Percentiles rank a stretch among this genome's conserved stretches.
Conservation (phyloP, 2,113 vertebrate species). For the Anoplopoma fimbria region DNA sequence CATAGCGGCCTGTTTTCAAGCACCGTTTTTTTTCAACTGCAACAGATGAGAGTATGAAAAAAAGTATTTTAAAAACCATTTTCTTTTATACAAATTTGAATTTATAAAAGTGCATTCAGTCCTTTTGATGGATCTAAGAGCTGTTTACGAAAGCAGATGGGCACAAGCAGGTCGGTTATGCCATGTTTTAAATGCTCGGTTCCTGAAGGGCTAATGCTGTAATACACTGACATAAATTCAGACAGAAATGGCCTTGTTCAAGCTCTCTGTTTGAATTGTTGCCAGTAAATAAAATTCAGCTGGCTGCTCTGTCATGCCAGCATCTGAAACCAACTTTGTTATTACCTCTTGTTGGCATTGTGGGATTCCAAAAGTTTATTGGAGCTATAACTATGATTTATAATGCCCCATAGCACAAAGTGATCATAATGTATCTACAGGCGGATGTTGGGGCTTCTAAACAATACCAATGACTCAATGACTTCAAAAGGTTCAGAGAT, state of each 20-base stretch:
- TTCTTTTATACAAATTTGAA: conserved; percentile 18
- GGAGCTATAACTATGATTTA: conserved; percentile 53
- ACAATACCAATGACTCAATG: conserved; percentile 34
- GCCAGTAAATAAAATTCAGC: conserved; percentile 40
- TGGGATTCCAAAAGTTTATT: conserved; percentile 37
- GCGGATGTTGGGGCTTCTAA: conserved; percentile 35
- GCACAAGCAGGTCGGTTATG: neutral
- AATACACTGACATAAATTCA: conserved; percentile 25
- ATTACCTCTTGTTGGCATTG: conserved; percentile 46
- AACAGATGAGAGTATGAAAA: neutral
- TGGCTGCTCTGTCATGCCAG: conserved; percentile 39
- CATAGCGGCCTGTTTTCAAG: conserved; percentile 35
- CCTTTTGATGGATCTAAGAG: conserved; percentile 33
- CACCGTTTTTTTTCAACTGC: neutral
- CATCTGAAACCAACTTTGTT: conserved; percentile 43
- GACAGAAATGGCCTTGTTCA: conserved; percentile 30
- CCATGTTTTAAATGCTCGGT: conserved; percentile 9
- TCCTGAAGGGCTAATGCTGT: conserved; percentile 6
- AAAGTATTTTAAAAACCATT: neutral
- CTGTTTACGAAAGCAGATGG: conserved; percentile 15
- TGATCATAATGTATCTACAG: conserved; percentile 51
- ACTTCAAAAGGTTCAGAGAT: conserved; percentile 8
- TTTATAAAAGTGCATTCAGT: conserved; percentile 27
- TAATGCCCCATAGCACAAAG: neutral
- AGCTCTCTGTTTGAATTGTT: conserved; percentile 18